These are phyloP conservation scores for Microtus pennsylvanicus DNA, from an alignment of 2,113 vertebrate species.

Conservation along the genomic window DNA sequence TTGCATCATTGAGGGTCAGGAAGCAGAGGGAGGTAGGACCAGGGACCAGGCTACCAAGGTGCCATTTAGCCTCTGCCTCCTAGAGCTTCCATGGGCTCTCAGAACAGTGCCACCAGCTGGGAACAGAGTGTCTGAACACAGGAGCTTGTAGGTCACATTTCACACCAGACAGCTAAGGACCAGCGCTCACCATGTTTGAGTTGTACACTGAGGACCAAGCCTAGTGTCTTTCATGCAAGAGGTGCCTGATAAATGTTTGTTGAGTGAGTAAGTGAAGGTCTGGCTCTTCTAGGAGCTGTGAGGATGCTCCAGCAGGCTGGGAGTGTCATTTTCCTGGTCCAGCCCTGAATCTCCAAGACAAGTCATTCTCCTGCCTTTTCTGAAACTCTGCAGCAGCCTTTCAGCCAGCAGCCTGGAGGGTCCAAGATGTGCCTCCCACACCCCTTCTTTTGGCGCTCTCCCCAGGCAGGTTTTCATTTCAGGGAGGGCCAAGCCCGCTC, in stretches of 20 bases:
- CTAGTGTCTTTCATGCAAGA: accelerated
- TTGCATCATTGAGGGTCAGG: not conserved
- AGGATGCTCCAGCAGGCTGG: not conserved
- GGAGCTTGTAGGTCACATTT: not conserved
- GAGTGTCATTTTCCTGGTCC: not conserved
- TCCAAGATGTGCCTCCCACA: not conserved
- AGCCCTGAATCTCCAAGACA: not conserved
- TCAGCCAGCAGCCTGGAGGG: not conserved
- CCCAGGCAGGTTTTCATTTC: conserved; percentile 73
- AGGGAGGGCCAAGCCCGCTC: conserved; percentile 73
- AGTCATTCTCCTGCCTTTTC: not conserved
- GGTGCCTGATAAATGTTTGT: not conserved
- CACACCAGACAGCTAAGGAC: not conserved
- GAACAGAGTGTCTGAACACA: not conserved
- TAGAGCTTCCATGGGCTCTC: not conserved
- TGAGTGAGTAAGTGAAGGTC: not conserved
- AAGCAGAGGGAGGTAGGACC: not conserved
- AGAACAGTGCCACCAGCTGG: not conserved
- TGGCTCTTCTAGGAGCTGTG: not conserved
- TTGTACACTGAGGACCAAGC: not conserved
- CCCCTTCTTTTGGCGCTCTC: not conserved
- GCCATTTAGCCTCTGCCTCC: not conserved
- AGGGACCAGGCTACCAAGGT: too few relatives aligned
- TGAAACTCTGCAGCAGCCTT: not conserved
- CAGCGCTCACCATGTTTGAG: accelerated